These are phyloP conservation scores for Semaprochilodus insignis DNA, from an alignment of 2,797 vertebrate species.

Conservation along the genomic window DNA sequence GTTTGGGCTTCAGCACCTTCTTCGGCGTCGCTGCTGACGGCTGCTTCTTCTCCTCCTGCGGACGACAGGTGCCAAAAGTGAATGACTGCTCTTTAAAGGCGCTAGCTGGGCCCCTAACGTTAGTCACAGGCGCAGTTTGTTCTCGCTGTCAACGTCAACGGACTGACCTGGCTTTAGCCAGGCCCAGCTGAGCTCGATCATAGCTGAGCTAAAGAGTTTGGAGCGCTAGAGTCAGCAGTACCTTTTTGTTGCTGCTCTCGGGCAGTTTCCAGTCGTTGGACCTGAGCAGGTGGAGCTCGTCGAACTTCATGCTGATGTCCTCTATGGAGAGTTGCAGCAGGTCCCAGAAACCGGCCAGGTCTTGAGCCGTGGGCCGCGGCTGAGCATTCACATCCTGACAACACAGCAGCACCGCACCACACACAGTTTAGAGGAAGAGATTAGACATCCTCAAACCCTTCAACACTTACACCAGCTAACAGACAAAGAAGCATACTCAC, in stretches of 20 bases:
- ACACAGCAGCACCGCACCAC: background rate
- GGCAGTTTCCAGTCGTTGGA: slow-evolving; percentile 97
- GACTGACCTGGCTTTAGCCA: too few relatives aligned
- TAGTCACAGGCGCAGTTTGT: background rate
- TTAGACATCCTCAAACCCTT: too few relatives aligned
- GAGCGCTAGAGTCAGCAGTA: slow-evolving; percentile 54
- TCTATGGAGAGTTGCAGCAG: slow-evolving; percentile 99
- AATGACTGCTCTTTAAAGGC: background rate
- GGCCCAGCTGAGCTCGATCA: too few relatives aligned
- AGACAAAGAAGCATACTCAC: too few relatives aligned
- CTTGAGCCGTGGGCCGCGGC: slow-evolving; percentile 93
- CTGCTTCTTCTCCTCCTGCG: slow-evolving; percentile 90
- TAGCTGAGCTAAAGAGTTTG: too few relatives aligned
- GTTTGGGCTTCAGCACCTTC: slow-evolving; percentile 94
- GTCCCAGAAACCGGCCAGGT: slow-evolving; percentile 98
- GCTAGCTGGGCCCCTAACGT: background rate
- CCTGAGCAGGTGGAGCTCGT: slow-evolving; percentile 98
- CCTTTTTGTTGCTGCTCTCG: slow-evolving; percentile 95
- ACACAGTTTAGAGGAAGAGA: background rate
- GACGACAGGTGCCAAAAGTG: background rate
- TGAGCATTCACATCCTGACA: slow-evolving; percentile 90
- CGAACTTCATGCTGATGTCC: slow-evolving; percentile 99
- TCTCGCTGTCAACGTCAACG: too few relatives aligned
- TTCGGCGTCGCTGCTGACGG: slow-evolving; percentile 93
- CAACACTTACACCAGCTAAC: background rate